A percentile compares a stretch with the other conserved stretches of the same genome.
phyloP scores from a whole-genome alignment of 2,797 vertebrate genomes.

The Cirrhinus mrigala region DNA sequence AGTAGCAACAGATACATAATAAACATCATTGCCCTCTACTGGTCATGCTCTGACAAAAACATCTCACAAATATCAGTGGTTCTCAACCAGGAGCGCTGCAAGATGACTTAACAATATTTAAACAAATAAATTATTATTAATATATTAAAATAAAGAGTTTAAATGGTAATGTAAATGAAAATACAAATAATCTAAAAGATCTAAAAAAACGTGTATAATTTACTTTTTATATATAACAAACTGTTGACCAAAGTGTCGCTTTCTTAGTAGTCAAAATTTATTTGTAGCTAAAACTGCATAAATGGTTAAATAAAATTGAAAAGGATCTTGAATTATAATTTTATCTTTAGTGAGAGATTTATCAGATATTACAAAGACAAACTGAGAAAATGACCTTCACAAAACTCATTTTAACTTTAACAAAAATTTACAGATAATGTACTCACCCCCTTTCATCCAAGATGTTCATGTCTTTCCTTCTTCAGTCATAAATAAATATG shows the following conservation, averaged over 20 bases:
- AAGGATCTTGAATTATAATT: neutral
- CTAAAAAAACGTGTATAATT: too few species aligned
- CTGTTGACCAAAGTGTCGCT: neutral
- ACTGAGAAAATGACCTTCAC: neutral
- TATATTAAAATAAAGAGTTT: neutral
- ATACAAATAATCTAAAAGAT: neutral
- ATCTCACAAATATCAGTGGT: neutral
- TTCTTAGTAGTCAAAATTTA: neutral
- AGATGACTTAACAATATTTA: neutral
- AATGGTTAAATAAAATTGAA: neutral
- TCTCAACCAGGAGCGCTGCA: neutral
- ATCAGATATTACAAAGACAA: neutral
- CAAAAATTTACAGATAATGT: too few species aligned
- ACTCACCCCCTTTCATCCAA: too few species aligned
- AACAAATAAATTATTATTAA: neutral
- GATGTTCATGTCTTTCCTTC: too few species aligned
- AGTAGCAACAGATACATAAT: neutral
- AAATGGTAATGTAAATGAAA: neutral
- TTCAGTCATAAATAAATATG: too few species aligned
- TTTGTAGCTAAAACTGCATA: neutral
- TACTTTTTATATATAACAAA: neutral
- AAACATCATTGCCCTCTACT: constrained; percentile 35
- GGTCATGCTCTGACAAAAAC: neutral
- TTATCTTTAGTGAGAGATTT: neutral
- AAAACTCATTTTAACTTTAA: neutral